These are phyloP conservation scores for Myotis planiceps DNA, from an alignment of 2,797 vertebrate genomes.

Conservation along the genomic window DNA sequence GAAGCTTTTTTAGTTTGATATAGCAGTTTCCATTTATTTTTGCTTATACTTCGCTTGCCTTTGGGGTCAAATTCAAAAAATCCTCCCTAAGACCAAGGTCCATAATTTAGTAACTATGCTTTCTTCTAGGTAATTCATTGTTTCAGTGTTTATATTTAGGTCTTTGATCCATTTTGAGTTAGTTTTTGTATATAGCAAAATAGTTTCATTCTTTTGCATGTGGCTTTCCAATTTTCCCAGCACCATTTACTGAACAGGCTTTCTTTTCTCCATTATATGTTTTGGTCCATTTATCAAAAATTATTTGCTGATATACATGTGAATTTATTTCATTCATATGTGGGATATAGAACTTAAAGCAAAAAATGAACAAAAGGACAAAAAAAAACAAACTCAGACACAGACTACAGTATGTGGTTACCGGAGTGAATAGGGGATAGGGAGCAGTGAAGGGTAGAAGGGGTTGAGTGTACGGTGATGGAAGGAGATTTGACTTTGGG, in stretches of 20 bases:
- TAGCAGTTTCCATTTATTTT: background rate
- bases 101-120: background rate
- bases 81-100: background rate
- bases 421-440: background rate
- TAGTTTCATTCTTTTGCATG: background rate
- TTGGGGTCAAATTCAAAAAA: background rate
- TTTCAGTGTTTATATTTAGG: background rate
- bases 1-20: background rate
- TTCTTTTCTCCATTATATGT: background rate
- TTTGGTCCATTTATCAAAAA: background rate
- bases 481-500: background rate
- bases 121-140: background rate
- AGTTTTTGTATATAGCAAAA: background rate
- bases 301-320: background rate
- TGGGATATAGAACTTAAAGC: background rate
- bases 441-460: background rate
- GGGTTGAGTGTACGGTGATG: background rate
- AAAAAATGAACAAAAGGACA: background rate
- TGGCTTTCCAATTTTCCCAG: background rate
- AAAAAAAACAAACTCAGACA: background rate
- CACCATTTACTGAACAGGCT: background rate
- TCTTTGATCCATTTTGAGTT: background rate
- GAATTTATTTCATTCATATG: background rate
- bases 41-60: background rate
- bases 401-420: background rate